Base-by-base conservation (phyloP, 2,888 invertebrate species). In the Phaedon cochleariae region DNA sequence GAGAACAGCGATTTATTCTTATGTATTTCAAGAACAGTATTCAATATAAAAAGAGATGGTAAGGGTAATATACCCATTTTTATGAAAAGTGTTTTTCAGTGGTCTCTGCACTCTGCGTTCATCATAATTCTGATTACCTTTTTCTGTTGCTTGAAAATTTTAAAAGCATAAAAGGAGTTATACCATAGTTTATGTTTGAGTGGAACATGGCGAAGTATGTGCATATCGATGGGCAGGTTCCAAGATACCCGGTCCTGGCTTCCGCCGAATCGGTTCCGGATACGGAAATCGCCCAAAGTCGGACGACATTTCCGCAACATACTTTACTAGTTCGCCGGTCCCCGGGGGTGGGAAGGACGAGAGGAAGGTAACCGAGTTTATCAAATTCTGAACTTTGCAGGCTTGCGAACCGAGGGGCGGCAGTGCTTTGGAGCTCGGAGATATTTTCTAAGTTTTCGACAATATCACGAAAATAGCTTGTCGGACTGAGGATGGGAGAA, bases 281-380 rank as follows among this genome's bases (percentile, higher is more conserved):
- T 31, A 57, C 46, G 26, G 57, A 57, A 57, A 41, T 57, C 21
- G 57, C 45, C 48, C 29, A n/a, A 49, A 62, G 48, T 62, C 37
- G 54, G 34, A 41, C 22, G 52, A 51, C 52, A 21, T 41, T 60
- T 52, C 53, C 60, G 37, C 52, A 53, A 60, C 57, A 57, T 51
- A 62, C 51, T 57, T 57, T 51, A 18, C 29, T n/a, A 57, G 57
- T 54, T 53, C 41, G 18, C 26, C 10, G 12, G 31, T 21, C 49
- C 51, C 41, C n/a, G 17, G 17, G 49, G 54, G 45, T 37, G 37
- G 46, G 17, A 31, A 41, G 62, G 49, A 20, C 15, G 52, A 48
- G 41, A 20, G 55, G 6, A 54, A 41, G 62, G 49, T 57, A 62
- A 57, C 57, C 41, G 41, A 51, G 51, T 62, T 62, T 51, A 62